phyloP scores from a whole-genome alignment of 2,888 invertebrate genomes.

The Cryptocephalus primarius region DNA sequence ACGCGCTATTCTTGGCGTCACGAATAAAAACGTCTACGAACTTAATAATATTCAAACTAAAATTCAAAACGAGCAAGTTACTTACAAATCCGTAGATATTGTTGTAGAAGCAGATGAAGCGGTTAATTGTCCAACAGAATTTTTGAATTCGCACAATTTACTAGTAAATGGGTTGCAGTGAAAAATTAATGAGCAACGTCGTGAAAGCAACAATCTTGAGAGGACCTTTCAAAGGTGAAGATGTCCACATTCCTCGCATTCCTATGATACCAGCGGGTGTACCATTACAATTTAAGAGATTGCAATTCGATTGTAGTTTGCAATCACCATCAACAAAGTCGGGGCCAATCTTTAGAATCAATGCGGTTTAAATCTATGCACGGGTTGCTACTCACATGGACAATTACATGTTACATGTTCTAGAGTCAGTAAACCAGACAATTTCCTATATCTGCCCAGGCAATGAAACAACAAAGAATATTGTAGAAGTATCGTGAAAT shows the following conservation, averaged over 20 bases:
- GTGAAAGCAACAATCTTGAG: neutral
- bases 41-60: slow-evolving; percentile 1
- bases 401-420: neutral
- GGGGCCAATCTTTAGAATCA: neutral
- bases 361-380: neutral
- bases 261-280: slow-evolving; percentile 4
- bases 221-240: slow-evolving; percentile 1
- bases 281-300: slow-evolving; percentile 4
- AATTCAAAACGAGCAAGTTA: neutral
- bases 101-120: slow-evolving; percentile 9
- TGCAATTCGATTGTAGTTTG: slow-evolving; percentile 4
- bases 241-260: slow-evolving; percentile 6
- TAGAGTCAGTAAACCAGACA: too few relatives aligned
- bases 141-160: slow-evolving; percentile 6
- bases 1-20: too few relatives aligned
- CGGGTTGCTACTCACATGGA: neutral
- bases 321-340: neutral
- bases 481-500: too few relatives aligned
- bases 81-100: slow-evolving; percentile 7
- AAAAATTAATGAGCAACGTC: neutral
- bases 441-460: too few relatives aligned
- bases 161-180: slow-evolving; percentile 9
- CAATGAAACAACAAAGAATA: too few relatives aligned
- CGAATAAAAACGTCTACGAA: too few relatives aligned
- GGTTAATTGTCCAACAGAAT: slow-evolving; percentile 10